These are phyloP conservation scores for Anolis sagrei DNA, from an alignment of 2,113 vertebrate genomes.

Conservation along the genomic window DNA sequence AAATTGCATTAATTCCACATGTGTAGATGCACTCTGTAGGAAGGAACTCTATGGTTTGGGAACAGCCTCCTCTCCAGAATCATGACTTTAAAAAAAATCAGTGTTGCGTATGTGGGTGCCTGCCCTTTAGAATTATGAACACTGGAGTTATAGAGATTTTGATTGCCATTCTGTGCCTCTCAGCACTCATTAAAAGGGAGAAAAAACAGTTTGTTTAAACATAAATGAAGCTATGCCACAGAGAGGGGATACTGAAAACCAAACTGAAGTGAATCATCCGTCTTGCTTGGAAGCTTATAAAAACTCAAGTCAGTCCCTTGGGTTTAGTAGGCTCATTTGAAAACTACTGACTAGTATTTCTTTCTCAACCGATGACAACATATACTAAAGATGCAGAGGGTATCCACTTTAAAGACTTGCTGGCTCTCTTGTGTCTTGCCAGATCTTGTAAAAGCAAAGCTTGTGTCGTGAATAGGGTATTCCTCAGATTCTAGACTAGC, in stretches of 20 bases:
- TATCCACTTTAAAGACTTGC: slow-evolving; percentile 46
- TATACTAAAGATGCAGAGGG: slow-evolving; percentile 39
- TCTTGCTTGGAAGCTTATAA: slow-evolving; percentile 35
- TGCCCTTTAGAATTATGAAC: neutral
- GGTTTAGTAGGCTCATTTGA: slow-evolving; percentile 44
- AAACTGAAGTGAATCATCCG: slow-evolving; percentile 37
- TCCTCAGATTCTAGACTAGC: slow-evolving; percentile 16
- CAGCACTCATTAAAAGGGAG: slow-evolving; percentile 19
- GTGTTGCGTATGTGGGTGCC: neutral
- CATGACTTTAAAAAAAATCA: too few species aligned
- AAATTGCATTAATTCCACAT: too few species aligned
- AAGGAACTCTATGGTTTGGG: too few species aligned
- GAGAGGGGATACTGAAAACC: slow-evolving; percentile 29
- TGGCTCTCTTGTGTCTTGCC: slow-evolving; percentile 38
- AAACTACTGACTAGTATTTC: slow-evolving; percentile 52
- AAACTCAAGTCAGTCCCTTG: slow-evolving; percentile 17
- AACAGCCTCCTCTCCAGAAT: neutral
- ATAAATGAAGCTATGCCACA: slow-evolving; percentile 9
- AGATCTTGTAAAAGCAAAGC: slow-evolving; percentile 46
- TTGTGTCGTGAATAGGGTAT: slow-evolving; percentile 18
- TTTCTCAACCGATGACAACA: slow-evolving; percentile 44
- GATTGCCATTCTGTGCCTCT: neutral
- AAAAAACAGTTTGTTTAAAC: neutral
- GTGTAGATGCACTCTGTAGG: too few species aligned
- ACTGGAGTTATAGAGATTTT: neutral